Conservation (phyloP, 2,113 vertebrate species). For the Zosterops borbonicus region DNA sequence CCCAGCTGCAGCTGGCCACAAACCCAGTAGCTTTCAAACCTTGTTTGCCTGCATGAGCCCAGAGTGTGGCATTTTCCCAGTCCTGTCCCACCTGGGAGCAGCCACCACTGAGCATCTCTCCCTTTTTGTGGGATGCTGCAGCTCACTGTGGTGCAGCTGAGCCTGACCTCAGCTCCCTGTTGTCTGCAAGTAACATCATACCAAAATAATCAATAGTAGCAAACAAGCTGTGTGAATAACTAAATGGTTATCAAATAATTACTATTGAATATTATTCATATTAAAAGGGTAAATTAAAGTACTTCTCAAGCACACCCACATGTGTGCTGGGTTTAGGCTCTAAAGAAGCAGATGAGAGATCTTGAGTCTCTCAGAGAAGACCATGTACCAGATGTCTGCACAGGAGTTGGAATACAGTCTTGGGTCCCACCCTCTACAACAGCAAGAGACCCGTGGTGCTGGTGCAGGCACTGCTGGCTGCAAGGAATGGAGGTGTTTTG, state of each 20-base stretch:
- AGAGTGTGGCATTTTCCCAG: neutral
- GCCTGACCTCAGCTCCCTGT: neutral
- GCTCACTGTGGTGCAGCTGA: neutral
- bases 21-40: neutral
- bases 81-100: neutral
- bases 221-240: neutral
- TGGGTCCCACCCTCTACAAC: neutral
- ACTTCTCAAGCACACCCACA: neutral
- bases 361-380: neutral
- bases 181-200: neutral
- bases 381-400: neutral
- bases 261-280: neutral
- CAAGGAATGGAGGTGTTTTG: neutral
- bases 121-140: accelerated
- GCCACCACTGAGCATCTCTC: neutral
- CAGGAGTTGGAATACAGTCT: neutral
- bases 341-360: neutral
- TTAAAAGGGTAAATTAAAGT: neutral
- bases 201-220: neutral
- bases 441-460: accelerated
- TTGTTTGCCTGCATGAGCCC: neutral
- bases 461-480: neutral
- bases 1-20: neutral
- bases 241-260: neutral
- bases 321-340: neutral